Conservation (phyloP, 2,888 invertebrate species). For the Cephus pygmeus region DNA sequence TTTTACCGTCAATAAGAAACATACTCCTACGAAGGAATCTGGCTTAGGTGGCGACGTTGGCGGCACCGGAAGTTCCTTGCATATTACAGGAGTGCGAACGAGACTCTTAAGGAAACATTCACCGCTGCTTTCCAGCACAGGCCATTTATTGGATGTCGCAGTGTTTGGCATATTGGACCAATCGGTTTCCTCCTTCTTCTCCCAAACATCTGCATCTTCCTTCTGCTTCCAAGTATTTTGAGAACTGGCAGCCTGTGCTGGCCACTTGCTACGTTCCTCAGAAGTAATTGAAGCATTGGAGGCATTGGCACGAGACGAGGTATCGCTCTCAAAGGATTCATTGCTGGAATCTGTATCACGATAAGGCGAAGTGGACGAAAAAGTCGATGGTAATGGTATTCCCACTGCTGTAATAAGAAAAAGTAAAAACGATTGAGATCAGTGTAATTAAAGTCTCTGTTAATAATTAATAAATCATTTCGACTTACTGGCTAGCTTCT, state of each 20-base stretch:
- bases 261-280: slow-evolving; percentile 45
- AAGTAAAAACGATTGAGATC: slow-evolving; percentile 2
- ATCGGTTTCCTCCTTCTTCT: slow-evolving; percentile 38
- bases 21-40: slow-evolving; percentile 49
- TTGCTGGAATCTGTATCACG: slow-evolving; percentile 58
- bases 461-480: not conserved
- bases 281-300: slow-evolving; percentile 32
- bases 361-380: slow-evolving; percentile 44
- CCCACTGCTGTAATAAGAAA: slow-evolving; percentile 43
- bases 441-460: not conserved
- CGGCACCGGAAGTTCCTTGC: slow-evolving; percentile 42
- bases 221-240: slow-evolving; percentile 42
- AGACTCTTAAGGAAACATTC: slow-evolving; percentile 51
- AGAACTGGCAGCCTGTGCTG: slow-evolving; percentile 7
- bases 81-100: slow-evolving; percentile 40
- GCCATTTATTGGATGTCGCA: slow-evolving; percentile 47
- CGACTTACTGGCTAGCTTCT: slow-evolving; percentile 65
- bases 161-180: slow-evolving; percentile 45
- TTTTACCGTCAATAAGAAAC: slow-evolving; percentile 20
- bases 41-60: slow-evolving; percentile 62
- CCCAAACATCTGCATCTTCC: slow-evolving; percentile 38
- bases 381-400: slow-evolving; percentile 47
- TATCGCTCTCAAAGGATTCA: slow-evolving; percentile 56
- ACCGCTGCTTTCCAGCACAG: slow-evolving; percentile 39
- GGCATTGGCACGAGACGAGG: slow-evolving; percentile 32